Evolutionary conservation across 2,797 vertebrate genomes (phyloP).

Genomic region (Manis crassicaudata): DNA sequence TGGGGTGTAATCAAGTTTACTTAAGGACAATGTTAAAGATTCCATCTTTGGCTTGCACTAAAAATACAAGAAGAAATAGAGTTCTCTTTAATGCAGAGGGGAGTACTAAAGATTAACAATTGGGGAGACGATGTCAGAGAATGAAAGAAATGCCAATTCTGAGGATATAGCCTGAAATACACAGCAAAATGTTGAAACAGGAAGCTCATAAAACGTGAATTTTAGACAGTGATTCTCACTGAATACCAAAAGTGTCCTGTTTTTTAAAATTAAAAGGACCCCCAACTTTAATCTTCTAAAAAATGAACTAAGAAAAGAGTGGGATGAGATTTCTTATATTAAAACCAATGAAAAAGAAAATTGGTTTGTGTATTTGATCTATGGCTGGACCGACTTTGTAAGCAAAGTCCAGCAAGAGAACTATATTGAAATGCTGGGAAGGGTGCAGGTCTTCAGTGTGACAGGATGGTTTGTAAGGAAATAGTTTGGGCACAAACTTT

Average conservation of each 20-base stretch:
- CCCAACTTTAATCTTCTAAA: neutral
- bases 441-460: neutral
- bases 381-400: neutral
- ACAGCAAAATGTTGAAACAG: neutral
- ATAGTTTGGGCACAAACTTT: neutral
- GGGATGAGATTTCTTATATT: neutral
- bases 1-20: neutral
- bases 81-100: neutral
- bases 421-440: rapidly evolving
- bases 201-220: neutral
- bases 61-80: neutral
- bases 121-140: neutral
- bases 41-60: neutral
- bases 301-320: neutral
- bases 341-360: neutral
- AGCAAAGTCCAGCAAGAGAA: neutral
- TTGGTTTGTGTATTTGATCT: neutral
- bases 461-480: neutral
- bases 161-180: neutral
- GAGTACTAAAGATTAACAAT: neutral
- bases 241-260: neutral
- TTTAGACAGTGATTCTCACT: neutral
- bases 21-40: neutral
- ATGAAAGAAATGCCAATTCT: neutral
- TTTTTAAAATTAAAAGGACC: conserved; percentile 24